phyloP scores from a whole-genome alignment of 2,113 vertebrate genomes.

The Vulpes vulpes region DNA sequence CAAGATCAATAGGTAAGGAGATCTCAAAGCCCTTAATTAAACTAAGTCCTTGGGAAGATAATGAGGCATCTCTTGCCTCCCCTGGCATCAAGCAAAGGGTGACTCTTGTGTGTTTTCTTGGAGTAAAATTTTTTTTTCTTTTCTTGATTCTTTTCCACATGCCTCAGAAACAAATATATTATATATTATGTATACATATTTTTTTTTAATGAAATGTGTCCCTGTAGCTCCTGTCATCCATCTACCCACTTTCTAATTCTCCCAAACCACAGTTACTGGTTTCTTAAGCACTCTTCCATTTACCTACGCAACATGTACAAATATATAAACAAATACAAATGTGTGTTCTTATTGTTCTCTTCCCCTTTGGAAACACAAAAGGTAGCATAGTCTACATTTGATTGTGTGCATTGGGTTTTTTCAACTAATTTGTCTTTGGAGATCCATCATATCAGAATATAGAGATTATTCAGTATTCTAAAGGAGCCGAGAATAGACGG shows the following conservation, averaged over 20 bases:
- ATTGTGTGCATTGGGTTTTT: neutral
- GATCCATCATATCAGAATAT: neutral
- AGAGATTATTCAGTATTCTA: neutral
- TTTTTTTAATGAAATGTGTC: neutral
- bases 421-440: neutral
- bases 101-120: neutral
- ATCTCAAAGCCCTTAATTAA: slow-evolving; percentile 57
- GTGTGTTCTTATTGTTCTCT: neutral
- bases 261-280: neutral
- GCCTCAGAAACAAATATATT: neutral
- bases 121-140: neutral
- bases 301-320: neutral
- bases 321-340: neutral
- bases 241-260: neutral
- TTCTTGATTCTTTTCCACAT: neutral
- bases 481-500: neutral
- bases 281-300: neutral
- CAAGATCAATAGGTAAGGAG: slow-evolving; percentile 70
- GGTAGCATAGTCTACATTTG: neutral
- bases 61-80: neutral
- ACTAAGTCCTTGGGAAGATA: neutral
- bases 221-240: neutral
- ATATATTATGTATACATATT: too few relatives aligned
- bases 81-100: neutral
- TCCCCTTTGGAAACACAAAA: neutral